Percentiles rank a stretch among this genome's conserved stretches.
phyloP scores from a whole-genome alignment of 2,888 invertebrate genomes.

The Drosophila demipolita region DNA sequence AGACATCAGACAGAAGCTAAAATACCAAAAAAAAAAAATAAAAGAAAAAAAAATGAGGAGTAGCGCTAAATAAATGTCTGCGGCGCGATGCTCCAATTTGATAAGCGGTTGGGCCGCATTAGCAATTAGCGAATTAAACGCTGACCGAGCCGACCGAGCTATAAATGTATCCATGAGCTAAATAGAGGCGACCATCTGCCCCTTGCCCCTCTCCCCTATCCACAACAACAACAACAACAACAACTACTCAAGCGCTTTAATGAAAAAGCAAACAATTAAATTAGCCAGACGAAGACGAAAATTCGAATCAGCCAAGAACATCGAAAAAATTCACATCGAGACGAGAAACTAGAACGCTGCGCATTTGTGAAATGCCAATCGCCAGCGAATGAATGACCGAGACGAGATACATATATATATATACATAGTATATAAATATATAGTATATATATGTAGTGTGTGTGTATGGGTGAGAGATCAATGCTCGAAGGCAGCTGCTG shows the following conservation, averaged over 20 bases:
- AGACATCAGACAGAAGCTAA: constrained; percentile 55
- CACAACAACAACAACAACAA: not conserved
- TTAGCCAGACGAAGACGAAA: constrained; percentile 71
- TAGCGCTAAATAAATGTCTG: constrained; percentile 56
- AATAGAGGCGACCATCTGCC: constrained; percentile 47
- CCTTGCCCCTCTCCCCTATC: not conserved
- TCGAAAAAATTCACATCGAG: constrained; percentile 49
- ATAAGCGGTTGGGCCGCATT: constrained; percentile 72
- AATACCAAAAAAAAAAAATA: constrained; percentile 18
- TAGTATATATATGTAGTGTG: constrained; percentile 1
- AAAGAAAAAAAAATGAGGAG: constrained; percentile 16
- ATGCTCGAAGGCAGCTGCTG: constrained; percentile 70
- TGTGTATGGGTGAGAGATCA: constrained; percentile 58
- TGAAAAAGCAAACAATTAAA: constrained; percentile 80
- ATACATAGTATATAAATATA: constrained; percentile 2
- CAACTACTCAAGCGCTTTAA: constrained; percentile 49
- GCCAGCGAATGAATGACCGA: constrained; percentile 18
- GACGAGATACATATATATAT: constrained; percentile 6
- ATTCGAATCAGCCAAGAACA: constrained; percentile 58
- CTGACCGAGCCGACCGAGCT: constrained; percentile 59
- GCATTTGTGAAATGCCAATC: constrained; percentile 76
- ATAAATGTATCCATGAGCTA: constrained; percentile 80
- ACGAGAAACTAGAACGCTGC: constrained; percentile 71
- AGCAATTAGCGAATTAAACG: constrained; percentile 80
- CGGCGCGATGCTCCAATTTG: constrained; percentile 77